Evolutionary conservation across 23 tunicate species (phyloP).

Genomic region (Oikopleura dioica): DNA sequence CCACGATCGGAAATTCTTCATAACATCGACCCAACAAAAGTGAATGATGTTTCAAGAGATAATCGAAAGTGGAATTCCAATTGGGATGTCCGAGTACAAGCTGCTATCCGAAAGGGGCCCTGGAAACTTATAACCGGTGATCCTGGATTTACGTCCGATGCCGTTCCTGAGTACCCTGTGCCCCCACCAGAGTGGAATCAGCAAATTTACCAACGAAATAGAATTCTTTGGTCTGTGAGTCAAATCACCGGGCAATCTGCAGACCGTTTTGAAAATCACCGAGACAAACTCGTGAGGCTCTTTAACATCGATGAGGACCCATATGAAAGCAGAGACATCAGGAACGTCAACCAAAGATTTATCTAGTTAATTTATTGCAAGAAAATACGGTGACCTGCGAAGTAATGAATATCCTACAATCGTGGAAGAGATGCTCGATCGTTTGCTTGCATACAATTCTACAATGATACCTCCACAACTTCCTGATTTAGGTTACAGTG

Average conservation of each 20-base stretch:
- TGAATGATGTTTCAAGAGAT: background rate
- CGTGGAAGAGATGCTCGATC: conserved; percentile 22
- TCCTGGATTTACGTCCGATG: conserved; percentile 20
- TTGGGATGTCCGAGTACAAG: conserved; percentile 32
- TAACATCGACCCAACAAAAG: conserved; percentile 32
- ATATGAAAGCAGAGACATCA: conserved; percentile 33
- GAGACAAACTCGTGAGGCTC: conserved; percentile 17
- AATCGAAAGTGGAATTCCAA: background rate
- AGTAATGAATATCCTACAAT: conserved; percentile 33
- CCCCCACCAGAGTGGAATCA: conserved; percentile 40
- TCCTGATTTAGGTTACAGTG: no score
- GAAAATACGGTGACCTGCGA: no score
- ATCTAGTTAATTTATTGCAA: no score
- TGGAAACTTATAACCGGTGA: conserved; percentile 65
- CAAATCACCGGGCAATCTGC: background rate
- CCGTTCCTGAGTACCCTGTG: conserved; percentile 23
- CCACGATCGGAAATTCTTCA: conserved; percentile 33
- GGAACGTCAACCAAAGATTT: no score
- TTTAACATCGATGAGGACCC: conserved; percentile 49
- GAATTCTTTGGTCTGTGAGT: background rate
- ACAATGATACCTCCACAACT: conserved; percentile 34
- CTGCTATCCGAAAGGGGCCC: conserved; percentile 37
- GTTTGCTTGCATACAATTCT: conserved; percentile 33
- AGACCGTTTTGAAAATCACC: background rate
- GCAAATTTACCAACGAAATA: background rate